These are phyloP conservation scores for Erpobdella octoculata DNA, from an alignment of 2,888 invertebrate species.

Conservation along the genomic window DNA sequence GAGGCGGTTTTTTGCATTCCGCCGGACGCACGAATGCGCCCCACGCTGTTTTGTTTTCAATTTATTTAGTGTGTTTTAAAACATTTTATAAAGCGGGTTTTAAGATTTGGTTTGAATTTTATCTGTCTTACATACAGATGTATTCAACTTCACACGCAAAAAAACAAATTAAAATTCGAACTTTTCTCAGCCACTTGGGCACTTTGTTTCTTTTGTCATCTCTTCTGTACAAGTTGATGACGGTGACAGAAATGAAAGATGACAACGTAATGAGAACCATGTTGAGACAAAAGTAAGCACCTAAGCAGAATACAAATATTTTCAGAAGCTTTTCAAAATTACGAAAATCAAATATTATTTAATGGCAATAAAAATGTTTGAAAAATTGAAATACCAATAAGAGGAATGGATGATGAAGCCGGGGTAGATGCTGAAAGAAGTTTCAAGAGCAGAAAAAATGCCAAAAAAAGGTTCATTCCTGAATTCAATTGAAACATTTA, in stretches of 20 bases:
- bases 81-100: too few species aligned
- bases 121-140: too few species aligned
- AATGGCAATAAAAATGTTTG: not conserved
- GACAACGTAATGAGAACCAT: constrained; percentile 53
- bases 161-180: constrained; percentile 30
- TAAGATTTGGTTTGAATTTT: too few species aligned
- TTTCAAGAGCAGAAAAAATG: constrained; percentile 41
- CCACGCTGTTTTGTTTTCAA: too few species aligned
- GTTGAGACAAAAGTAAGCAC: constrained; percentile 52
- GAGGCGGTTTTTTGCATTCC: too few species aligned
- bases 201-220: constrained; percentile 46
- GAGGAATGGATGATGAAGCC: constrained; percentile 41
- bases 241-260: constrained; percentile 49
- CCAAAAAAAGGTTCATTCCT: constrained; percentile 43
- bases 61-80: too few species aligned
- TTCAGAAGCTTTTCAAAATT: not conserved
- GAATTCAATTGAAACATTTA: not conserved
- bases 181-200: constrained; percentile 45
- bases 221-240: constrained; percentile 52
- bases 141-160: too few species aligned
- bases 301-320: constrained; percentile 37
- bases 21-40: too few species aligned
- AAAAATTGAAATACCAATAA: constrained; percentile 38
- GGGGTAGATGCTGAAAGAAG: constrained; percentile 41
- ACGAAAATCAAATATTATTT: not conserved